Percentiles rank a stretch among this genome's conserved stretches.
phyloP scores from a whole-genome alignment of 2,888 invertebrate genomes.

The Mythimna loreyi region DNA sequence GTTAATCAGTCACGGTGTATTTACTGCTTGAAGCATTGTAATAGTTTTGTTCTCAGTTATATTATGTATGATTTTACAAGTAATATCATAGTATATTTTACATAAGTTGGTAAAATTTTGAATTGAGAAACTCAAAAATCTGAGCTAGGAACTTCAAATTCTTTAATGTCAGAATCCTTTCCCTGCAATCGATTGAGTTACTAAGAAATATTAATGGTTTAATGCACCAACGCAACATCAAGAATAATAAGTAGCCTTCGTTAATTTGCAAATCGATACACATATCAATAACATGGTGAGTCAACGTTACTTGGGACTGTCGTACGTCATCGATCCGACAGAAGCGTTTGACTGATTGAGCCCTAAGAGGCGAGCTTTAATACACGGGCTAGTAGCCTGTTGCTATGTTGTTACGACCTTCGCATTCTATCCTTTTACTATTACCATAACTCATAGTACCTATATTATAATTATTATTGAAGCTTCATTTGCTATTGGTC shows the following conservation, averaged over 20 bases:
- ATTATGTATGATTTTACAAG: neutral
- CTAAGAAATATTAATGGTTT: conserved; percentile 23
- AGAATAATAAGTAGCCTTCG: conserved; percentile 38
- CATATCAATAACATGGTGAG: conserved; percentile 51
- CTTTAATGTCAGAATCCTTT: neutral
- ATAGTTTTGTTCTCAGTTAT: conserved; percentile 5
- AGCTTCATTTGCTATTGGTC: neutral
- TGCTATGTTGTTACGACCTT: conserved; percentile 13
- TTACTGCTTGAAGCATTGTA: conserved; percentile 11
- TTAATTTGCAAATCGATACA: conserved; percentile 43
- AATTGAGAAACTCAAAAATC: neutral
- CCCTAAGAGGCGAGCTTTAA: conserved; percentile 15
- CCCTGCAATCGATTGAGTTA: conserved; percentile 8
- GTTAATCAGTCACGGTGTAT: conserved; percentile 32
- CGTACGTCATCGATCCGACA: conserved; percentile 47
- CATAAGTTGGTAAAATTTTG: neutral
- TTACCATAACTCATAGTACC: neutral
- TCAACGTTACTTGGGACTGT: conserved; percentile 46
- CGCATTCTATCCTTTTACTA: conserved; percentile 10
- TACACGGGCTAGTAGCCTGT: conserved; percentile 7
- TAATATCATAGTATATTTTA: neutral
- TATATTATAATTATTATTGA: neutral
- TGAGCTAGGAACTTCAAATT: neutral
- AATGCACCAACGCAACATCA: conserved; percentile 16
- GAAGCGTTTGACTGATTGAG: conserved; percentile 33